Conservation (phyloP, 2,888 invertebrate species). For the Drosophila birchii region DNA sequence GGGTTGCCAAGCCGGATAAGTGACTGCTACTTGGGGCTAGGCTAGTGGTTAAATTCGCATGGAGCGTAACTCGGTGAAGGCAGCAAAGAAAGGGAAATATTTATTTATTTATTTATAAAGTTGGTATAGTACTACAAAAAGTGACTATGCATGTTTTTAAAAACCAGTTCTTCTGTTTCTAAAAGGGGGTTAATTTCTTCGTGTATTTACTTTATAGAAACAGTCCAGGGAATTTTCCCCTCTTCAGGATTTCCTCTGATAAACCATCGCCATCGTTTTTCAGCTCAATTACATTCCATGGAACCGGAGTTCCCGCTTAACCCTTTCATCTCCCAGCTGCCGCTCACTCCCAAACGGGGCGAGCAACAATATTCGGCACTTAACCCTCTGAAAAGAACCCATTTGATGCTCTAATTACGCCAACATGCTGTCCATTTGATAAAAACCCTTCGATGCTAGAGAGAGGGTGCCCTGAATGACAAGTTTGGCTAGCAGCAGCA, state of each 20-base stretch:
- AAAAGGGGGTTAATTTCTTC: not conserved
- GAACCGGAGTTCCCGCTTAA: conserved; percentile 5
- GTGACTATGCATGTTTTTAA: not conserved
- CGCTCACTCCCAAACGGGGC: not conserved
- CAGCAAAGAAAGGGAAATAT: not conserved
- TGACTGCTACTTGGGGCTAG: conserved; percentile 5
- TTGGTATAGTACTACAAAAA: not conserved
- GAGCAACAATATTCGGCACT: conserved; percentile 52
- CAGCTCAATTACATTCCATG: conserved; percentile 17
- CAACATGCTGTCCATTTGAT: conserved; percentile 57
- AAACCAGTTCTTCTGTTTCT: not conserved
- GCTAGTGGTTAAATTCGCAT: not conserved
- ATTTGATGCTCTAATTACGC: conserved; percentile 62
- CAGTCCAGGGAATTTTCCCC: not conserved
- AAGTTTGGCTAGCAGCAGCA: conserved; percentile 54
- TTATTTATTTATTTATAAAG: not conserved
- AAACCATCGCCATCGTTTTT: conserved; percentile 9
- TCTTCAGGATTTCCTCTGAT: not conserved
- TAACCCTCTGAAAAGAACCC: conserved; percentile 49
- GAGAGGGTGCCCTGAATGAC: conserved; percentile 37
- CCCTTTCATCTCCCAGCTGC: conserved; percentile 17
- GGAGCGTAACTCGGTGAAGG: not conserved
- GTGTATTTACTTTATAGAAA: not conserved
- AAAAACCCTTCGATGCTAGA: conserved; percentile 48
- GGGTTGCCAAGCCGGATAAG: conserved; percentile 16